These are phyloP conservation scores for Hydrozoanthus gracilis DNA, from an alignment of 92 coral and sea anemone species.

Conservation along the genomic window DNA sequence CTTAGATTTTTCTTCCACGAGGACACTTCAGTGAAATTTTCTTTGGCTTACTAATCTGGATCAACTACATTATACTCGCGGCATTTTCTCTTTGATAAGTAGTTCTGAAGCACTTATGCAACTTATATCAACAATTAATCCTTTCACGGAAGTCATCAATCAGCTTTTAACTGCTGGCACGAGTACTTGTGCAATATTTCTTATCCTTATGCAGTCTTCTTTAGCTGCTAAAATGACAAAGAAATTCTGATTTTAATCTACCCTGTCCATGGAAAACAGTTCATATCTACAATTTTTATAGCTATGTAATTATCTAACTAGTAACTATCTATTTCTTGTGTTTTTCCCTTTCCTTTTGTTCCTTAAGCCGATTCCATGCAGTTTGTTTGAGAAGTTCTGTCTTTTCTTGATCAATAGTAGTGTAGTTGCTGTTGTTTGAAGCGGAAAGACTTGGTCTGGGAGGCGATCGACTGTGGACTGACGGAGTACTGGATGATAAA, in stretches of 20 bases:
- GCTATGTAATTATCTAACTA: background rate
- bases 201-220: background rate
- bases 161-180: background rate
- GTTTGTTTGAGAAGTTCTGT: constrained; percentile 78
- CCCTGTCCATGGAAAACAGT: background rate
- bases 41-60: no score
- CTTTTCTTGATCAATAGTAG: constrained; percentile 86
- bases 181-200: background rate
- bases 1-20: no score
- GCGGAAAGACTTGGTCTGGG: constrained; percentile 39
- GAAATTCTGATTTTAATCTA: background rate
- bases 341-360: constrained; percentile 23
- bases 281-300: constrained; percentile 11
- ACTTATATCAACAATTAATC: background rate
- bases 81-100: no score
- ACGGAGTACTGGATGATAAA: constrained; percentile 61
- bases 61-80: no score
- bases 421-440: constrained; percentile 71
- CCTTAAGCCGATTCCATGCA: constrained; percentile 56
- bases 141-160: background rate
- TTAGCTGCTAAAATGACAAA: background rate
- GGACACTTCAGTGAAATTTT: no score
- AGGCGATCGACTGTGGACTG: constrained; percentile 54
- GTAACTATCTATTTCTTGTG: background rate
- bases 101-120: no score